A percentile compares a stretch with the other conserved stretches of the same genome.
Evolutionary conservation across 2,888 invertebrate genomes (phyloP).

Genomic region (Malthinus flaveolus): DNA sequence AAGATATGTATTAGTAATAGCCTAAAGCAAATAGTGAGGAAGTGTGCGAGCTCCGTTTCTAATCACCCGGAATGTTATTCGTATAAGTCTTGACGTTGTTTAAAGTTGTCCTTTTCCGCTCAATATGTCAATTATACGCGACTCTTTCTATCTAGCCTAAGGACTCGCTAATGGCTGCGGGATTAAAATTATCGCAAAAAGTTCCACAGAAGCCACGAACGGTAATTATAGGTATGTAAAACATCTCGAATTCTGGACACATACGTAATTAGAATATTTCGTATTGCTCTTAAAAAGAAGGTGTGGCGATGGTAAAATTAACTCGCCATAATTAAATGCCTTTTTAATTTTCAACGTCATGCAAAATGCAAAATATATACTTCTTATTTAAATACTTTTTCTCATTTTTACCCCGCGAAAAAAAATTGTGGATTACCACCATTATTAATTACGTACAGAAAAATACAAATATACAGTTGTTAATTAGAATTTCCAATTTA

Average conservation of each 20-base stretch:
- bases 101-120: conserved; percentile 40
- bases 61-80: conserved; percentile 41
- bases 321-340: too few relatives aligned
- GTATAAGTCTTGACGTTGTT: conserved; percentile 30
- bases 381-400: too few relatives aligned
- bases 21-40: conserved; percentile 39
- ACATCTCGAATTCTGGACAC: conserved; percentile 21
- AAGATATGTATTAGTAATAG: conserved; percentile 39
- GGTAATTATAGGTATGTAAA: conserved; percentile 32
- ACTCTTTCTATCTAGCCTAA: conserved; percentile 32
- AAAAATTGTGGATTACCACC: too few relatives aligned
- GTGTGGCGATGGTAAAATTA: too few relatives aligned
- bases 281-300: too few relatives aligned
- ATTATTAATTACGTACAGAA: too few relatives aligned
- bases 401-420: too few relatives aligned
- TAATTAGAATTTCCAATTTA: too few relatives aligned
- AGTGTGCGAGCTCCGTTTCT: conserved; percentile 46
- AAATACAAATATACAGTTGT: too few relatives aligned
- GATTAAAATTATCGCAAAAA: conserved; percentile 33
- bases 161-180: conserved; percentile 37
- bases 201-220: conserved; percentile 27
- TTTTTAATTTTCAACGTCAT: too few relatives aligned
- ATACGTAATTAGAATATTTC: too few relatives aligned
- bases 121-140: conserved; percentile 36
- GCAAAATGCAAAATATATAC: too few relatives aligned